A percentile compares a stretch with the other conserved stretches of the same genome.
phyloP scores from a whole-genome alignment of 2,888 invertebrate species.

The Dryobotodes eremita region DNA sequence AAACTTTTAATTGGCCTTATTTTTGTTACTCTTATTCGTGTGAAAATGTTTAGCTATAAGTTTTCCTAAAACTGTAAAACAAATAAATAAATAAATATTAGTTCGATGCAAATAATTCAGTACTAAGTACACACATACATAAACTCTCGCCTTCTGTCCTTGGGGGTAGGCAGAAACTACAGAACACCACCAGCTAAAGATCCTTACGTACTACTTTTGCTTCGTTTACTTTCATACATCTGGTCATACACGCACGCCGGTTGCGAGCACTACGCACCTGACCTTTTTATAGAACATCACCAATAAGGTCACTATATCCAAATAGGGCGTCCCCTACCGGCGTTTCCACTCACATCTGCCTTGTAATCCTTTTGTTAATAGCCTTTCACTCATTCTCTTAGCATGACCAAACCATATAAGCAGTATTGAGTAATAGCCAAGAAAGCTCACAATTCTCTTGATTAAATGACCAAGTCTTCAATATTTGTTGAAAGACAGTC shows the following conservation, averaged over 20 bases:
- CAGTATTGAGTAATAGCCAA: background rate
- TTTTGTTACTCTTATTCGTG: no score
- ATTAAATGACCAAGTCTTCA: conserved; percentile 2
- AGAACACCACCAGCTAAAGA: background rate
- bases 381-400: background rate
- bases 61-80: no score
- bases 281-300: background rate
- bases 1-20: no score
- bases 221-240: background rate
- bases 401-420: background rate
- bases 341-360: background rate
- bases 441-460: conserved; percentile 1
- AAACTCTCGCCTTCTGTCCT: no score
- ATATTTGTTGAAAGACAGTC: conserved; percentile 22
- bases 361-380: background rate
- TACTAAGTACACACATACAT: no score
- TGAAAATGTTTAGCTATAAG: no score
- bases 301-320: background rate
- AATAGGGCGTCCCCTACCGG: background rate
- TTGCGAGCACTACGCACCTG: background rate
- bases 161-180: background rate
- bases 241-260: background rate
- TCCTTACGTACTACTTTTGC: background rate
- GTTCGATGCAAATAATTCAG: background rate
- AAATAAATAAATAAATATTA: no score